Base-by-base conservation (phyloP, 2,888 invertebrate genomes). In the Harpagoxenus sublaevis region DNA sequence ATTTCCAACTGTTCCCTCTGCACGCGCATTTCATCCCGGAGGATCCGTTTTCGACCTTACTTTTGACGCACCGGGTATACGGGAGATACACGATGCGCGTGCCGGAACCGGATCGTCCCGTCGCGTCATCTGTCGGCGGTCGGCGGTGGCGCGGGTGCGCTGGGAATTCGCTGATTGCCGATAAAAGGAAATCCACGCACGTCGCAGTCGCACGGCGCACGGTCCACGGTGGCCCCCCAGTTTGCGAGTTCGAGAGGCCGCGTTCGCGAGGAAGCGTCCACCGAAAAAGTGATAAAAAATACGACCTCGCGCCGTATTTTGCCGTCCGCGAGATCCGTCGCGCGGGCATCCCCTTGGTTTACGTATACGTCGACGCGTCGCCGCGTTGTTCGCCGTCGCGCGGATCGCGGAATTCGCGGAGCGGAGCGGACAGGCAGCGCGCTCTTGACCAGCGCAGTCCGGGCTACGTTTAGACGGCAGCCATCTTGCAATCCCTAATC, bases 401-500 rank as follows among this genome's bases (percentile, higher is more conserved):
- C 53, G 35, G 35, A 35, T 35, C 35, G 53, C 53, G 53, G 55
- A 57, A 23, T 23, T 23, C 23, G 23, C 23, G 23, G 23, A 23
- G 23, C 23, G 23, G 23, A 23, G 23, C 23, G 23, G 23, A 23
- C 23, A 23, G 23, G 23, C 35, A 57, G 45, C 53, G 39, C 42
- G 60, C 79, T 89, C 88, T 96, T 97, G 97, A 97, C 96, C 96
- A 95, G 96, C 96, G 97, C 96, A 96, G 97, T 97, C 96, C 96
- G 96, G 96, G 96, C 96, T 97, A 96, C 96, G 97, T 97, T 97
- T 97, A 97, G 97, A 96, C 96, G 97, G 97, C 97, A 96, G 97
- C 97, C 97, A 97, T 97, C 97, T 97, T 97, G 97, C 97, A 97
- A 97, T 97, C 97, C 97, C 97, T 97, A 97, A 97, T 97, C 97